Evolutionary conservation across 23 tunicate species (phyloP).

Genomic region (Halocynthia aurantium): DNA sequence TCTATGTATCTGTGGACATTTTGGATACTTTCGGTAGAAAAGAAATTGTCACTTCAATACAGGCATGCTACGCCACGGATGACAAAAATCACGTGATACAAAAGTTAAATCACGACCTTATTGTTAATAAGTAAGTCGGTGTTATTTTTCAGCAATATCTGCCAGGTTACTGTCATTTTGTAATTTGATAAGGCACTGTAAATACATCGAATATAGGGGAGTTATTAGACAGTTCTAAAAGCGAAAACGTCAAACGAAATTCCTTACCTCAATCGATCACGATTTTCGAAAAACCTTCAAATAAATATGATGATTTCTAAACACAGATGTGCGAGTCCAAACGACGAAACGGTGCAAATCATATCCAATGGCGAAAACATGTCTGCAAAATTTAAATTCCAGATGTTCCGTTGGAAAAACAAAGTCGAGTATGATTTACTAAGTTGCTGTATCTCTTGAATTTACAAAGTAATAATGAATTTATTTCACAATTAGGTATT

Average conservation of each 20-base stretch:
- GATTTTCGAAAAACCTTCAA: too few species aligned
- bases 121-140: constrained; percentile 42
- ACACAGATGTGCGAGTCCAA: constrained; percentile 49
- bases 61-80: constrained; percentile 66
- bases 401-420: constrained; percentile 69
- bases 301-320: neutral
- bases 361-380: constrained; percentile 30
- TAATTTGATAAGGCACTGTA: too few species aligned
- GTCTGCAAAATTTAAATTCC: constrained; percentile 39
- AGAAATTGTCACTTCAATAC: constrained; percentile 40
- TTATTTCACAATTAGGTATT: constrained; percentile 7
- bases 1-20: constrained; percentile 72
- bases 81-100: constrained; percentile 18
- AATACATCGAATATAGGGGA: too few species aligned
- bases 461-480: neutral
- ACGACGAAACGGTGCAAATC: constrained; percentile 55
- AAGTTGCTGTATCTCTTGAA: neutral
- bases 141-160: neutral
- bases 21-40: constrained; percentile 42
- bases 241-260: too few species aligned
- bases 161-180: too few species aligned
- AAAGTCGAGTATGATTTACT: constrained; percentile 11
- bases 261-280: too few species aligned
- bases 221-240: too few species aligned
- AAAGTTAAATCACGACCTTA: constrained; percentile 35